Conservation (phyloP, 2,113 vertebrate species). For the Nycticryphes semicollaris region DNA sequence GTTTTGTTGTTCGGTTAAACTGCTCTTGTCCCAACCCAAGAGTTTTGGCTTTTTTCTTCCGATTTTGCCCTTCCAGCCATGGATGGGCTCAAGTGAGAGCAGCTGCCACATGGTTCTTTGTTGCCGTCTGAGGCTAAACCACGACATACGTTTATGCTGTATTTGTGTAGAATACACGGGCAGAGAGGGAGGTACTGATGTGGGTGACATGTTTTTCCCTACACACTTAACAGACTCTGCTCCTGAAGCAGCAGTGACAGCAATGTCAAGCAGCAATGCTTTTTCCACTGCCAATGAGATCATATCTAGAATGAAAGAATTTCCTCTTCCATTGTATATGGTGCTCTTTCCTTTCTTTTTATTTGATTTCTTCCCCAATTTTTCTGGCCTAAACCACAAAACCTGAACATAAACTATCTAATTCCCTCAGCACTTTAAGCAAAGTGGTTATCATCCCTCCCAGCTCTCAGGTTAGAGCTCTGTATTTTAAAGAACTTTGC, state of each 20-base stretch:
- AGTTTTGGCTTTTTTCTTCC: too few species aligned
- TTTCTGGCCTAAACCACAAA: neutral
- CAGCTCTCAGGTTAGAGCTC: neutral
- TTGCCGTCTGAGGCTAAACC: too few species aligned
- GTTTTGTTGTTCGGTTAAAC: too few species aligned
- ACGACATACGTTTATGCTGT: neutral
- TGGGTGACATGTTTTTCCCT: neutral
- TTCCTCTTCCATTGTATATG: neutral
- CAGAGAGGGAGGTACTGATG: neutral
- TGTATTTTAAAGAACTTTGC: neutral
- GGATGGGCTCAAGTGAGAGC: too few species aligned
- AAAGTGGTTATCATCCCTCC: neutral
- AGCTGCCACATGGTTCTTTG: too few species aligned
- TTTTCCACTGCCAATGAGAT: neutral
- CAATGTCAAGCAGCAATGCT: neutral
- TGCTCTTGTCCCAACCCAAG: too few species aligned
- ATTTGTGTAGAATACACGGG: neutral
- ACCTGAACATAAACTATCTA: neutral
- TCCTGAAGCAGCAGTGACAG: neutral
- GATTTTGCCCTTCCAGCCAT: too few species aligned
- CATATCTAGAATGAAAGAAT: neutral
- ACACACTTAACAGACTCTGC: neutral
- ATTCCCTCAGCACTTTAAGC: neutral
- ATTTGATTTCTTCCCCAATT: neutral
- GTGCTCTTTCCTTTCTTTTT: neutral